These are phyloP conservation scores for Mandrillus leucophaeus DNA, from an alignment of 2,113 vertebrate genomes.

Conservation along the genomic window DNA sequence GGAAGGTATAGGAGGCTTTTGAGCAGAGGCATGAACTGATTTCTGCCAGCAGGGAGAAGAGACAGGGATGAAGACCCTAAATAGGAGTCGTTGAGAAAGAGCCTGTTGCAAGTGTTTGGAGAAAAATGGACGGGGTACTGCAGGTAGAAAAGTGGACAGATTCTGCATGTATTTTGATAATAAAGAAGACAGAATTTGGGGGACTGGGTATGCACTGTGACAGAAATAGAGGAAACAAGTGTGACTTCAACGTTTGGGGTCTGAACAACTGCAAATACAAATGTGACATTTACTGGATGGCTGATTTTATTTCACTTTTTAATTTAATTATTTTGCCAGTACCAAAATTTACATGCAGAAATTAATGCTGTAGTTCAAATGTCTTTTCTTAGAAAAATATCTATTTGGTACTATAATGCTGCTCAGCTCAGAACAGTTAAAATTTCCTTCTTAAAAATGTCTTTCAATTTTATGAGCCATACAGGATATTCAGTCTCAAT, in stretches of 20 bases:
- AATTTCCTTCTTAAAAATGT: neutral
- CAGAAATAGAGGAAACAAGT: neutral
- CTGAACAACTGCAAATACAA: neutral
- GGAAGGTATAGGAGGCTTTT: neutral
- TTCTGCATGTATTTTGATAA: neutral
- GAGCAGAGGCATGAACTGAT: neutral
- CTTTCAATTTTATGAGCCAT: neutral
- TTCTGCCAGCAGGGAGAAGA: neutral
- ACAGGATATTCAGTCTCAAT: neutral
- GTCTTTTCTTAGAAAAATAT: neutral
- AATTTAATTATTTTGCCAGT: neutral
- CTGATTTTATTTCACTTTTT: neutral
- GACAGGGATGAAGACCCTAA: no score
- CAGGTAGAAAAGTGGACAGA: rapidly evolving
- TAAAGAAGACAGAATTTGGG: neutral
- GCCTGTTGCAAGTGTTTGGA: rapidly evolving
- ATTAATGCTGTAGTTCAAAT: neutral
- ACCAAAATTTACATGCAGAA: neutral
- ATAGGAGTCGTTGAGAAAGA: no score
- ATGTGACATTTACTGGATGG: neutral
- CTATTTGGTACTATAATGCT: neutral
- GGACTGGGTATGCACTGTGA: neutral
- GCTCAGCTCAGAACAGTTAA: neutral
- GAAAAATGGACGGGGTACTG: neutral
- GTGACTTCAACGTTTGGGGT: neutral